These are phyloP conservation scores for Spisula solida DNA, from an alignment of 2,888 invertebrate genomes.

Conservation along the genomic window DNA sequence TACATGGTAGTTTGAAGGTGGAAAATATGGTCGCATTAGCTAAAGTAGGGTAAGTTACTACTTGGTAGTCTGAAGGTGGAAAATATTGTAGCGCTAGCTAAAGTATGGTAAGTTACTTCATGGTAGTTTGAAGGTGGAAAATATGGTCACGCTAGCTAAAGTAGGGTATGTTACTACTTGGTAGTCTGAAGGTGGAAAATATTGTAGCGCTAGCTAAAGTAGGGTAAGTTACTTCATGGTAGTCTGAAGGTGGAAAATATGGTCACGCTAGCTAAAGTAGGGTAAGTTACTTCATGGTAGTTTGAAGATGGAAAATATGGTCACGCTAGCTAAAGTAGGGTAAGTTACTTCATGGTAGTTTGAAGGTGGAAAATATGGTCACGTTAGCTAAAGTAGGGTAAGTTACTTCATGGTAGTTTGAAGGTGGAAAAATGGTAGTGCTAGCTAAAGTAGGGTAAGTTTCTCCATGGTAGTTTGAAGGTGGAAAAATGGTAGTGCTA, in stretches of 20 bases:
- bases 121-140: slow-evolving; percentile 96
- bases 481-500: too few relatives aligned
- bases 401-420: slow-evolving; percentile 94
- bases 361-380: slow-evolving; percentile 97
- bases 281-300: slow-evolving; percentile 94
- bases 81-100: slow-evolving; percentile 96
- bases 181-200: slow-evolving; percentile 96
- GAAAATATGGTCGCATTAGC: slow-evolving; percentile 97
- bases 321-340: slow-evolving; percentile 94
- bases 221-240: slow-evolving; percentile 93
- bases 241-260: slow-evolving; percentile 97
- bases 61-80: slow-evolving; percentile 97
- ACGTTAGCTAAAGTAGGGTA: slow-evolving; percentile 94
- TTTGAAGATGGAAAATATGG: slow-evolving; percentile 96
- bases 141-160: slow-evolving; percentile 95
- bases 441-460: slow-evolving; percentile 92
- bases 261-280: slow-evolving; percentile 95
- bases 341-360: slow-evolving; percentile 93
- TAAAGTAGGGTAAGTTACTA: slow-evolving; percentile 90
- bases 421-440: slow-evolving; percentile 98
- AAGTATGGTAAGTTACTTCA: slow-evolving; percentile 92
- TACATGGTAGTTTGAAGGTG: slow-evolving; percentile 97
- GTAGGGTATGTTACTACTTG: slow-evolving; percentile 92
- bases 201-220: slow-evolving; percentile 96
- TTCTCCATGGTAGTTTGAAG: too few relatives aligned